phyloP scores from a whole-genome alignment of 2,113 vertebrate species.

The Symphodus melops region DNA sequence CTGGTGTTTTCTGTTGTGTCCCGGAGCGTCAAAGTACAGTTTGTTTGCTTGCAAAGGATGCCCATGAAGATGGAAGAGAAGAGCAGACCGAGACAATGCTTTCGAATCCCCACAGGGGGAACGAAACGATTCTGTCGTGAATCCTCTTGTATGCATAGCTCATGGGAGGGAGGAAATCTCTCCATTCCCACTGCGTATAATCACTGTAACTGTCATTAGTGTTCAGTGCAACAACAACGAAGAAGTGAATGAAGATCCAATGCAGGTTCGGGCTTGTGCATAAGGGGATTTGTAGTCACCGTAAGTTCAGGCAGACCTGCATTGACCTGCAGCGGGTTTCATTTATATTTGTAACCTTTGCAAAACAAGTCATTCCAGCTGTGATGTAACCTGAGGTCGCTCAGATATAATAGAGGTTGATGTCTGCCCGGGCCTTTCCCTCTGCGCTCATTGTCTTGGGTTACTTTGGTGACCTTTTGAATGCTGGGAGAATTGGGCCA shows the following conservation, averaged over 20 bases:
- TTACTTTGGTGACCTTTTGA: conserved; percentile 67
- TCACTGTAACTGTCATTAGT: conserved; percentile 26
- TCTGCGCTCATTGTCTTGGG: conserved; percentile 55
- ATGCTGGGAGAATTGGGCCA: conserved; percentile 46
- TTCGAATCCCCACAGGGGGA: conserved; percentile 14
- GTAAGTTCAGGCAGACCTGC: conserved; percentile 13
- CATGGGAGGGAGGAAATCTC: conserved; percentile 17
- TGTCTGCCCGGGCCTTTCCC: conserved; percentile 45
- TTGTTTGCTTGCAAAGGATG: conserved; percentile 40
- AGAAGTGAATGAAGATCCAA: background rate
- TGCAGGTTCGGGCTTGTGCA: background rate
- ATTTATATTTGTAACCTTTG: conserved; percentile 53
- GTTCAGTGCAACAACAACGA: background rate
- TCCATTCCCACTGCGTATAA: conserved; percentile 13
- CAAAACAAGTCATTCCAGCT: conserved; percentile 53
- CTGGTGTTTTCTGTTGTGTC: conserved; percentile 17
- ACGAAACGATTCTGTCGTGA: conserved; percentile 30
- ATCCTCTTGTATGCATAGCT: conserved; percentile 7
- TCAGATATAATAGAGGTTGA: conserved; percentile 33
- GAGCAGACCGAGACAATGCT: conserved; percentile 22
- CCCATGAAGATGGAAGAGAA: conserved; percentile 42
- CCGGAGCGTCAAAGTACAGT: conserved; percentile 14
- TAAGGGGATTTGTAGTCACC: conserved; percentile 26
- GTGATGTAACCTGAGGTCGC: conserved; percentile 58
- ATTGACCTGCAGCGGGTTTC: conserved; percentile 20